Evolutionary conservation across 2,797 vertebrate genomes (phyloP), one percentile per base, ranked within the genome.

Genomic region (Paratrypauchen microcephalus): DNA sequence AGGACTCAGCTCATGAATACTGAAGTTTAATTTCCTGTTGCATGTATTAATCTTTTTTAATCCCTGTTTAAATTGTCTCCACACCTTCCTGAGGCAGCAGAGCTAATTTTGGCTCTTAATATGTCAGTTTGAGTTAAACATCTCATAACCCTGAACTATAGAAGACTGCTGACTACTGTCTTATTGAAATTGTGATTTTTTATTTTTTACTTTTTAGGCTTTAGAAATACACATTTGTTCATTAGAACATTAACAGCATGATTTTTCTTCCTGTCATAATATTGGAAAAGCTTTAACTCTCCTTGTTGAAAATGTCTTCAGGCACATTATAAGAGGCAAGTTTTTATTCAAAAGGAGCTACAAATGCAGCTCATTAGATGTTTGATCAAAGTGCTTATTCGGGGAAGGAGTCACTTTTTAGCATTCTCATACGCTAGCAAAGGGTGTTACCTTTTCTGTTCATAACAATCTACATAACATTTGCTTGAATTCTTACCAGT

Each of bases 1-100:
- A 86, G 81, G 86, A 86, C 86, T 80, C 69, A 65, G 68, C 88
- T 92, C 89, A 91, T 92, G 92, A 94, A 93, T 93, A 91, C 91
- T 88, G 83, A 92, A 90, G 88, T 93, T 94, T 92, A 93, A 94
- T 94, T 94, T 94, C 94, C 94, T 94, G 92, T 83, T 65, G 89
- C 88, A 77, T 87, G 85, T 91, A 92, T 92, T 90, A 90, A 93
- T 93, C 86, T 91, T 89, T 89, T 90, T 89, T 86, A 90, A 91
- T 90, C 87, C 89, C 83, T 85, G 85, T 84, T 89, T 89, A 88
- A 86, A 90, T 91, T 92, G 88, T 91, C 85, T 89, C 81, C 86
- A 87, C 83, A 84, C 85, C 76, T 86, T 81, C 89, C 87, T 77
- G 74, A 88, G 86, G 88, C 87, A 82, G 81, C 77, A 77, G 87